Conservation (phyloP, 1,140 invertebrate species). For the Atta colombica region DNA sequence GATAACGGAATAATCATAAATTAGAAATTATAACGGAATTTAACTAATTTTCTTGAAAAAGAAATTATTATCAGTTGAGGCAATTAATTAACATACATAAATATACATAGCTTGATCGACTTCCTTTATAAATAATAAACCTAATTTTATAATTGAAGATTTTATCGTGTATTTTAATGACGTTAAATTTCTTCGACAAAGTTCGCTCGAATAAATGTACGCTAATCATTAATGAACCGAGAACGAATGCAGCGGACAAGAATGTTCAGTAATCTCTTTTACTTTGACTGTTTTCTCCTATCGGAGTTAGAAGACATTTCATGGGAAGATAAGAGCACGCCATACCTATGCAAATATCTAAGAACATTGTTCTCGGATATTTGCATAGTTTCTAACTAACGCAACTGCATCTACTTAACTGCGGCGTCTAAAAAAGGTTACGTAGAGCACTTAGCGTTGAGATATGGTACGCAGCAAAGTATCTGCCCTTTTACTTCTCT, state of each 20-base stretch:
- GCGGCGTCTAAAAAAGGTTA: constrained; percentile 33
- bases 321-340: constrained; percentile 26
- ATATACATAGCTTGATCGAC: too few relatives aligned
- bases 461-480: constrained; percentile 1
- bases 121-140: not conserved
- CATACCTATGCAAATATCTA: constrained; percentile 51
- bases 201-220: not conserved
- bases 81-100: not conserved
- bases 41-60: not conserved
- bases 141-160: constrained; percentile 19
- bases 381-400: constrained; percentile 56
- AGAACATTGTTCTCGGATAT: constrained; percentile 53
- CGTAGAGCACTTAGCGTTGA: constrained; percentile 14
- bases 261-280: constrained; percentile 33
- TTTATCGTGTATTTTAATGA: not conserved
- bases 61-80: not conserved
- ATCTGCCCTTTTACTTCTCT: constrained; percentile 47
- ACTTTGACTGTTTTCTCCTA: not conserved
- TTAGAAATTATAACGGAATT: not conserved
- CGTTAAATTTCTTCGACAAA: not conserved
- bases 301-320: not conserved
- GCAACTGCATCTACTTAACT: constrained; percentile 45
- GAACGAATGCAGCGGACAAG: not conserved
- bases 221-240: constrained; percentile 28
- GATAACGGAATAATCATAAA: not conserved